These are phyloP conservation scores for Brachypalpus laphriformis DNA, from an alignment of 2,888 invertebrate species.

Conservation along the genomic window DNA sequence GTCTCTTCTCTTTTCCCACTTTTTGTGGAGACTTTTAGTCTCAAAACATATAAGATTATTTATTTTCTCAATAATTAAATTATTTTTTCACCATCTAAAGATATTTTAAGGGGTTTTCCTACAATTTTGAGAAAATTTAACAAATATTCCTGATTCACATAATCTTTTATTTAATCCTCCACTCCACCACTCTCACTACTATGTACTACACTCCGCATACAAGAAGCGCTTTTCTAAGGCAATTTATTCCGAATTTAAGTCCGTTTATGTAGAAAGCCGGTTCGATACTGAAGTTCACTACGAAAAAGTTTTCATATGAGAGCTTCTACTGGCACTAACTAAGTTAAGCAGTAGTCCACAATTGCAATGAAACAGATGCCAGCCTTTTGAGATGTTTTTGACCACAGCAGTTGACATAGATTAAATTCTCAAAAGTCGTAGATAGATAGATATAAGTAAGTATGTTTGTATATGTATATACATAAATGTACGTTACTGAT, in stretches of 20 bases:
- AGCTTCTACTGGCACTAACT: slow-evolving; percentile 42
- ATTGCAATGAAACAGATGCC: neutral
- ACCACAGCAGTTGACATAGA: slow-evolving; percentile 43
- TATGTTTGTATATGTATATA: neutral
- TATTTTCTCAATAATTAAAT: slow-evolving; percentile 13
- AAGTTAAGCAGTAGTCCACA: slow-evolving; percentile 32
- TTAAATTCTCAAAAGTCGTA: slow-evolving; percentile 46
- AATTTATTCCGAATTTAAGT: slow-evolving; percentile 78
- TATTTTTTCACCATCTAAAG: neutral
- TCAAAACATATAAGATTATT: slow-evolving; percentile 12
- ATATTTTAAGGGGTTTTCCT: neutral
- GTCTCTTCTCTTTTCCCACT: slow-evolving; percentile 22
- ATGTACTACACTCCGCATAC: slow-evolving; percentile 43
- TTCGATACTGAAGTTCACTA: slow-evolving; percentile 81
- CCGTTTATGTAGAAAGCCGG: slow-evolving; percentile 82
- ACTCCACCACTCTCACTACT: slow-evolving; percentile 69
- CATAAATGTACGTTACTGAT: neutral
- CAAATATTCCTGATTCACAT: slow-evolving; percentile 23
- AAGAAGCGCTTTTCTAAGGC: slow-evolving; percentile 57
- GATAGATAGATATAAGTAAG: neutral
- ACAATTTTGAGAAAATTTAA: slow-evolving; percentile 14
- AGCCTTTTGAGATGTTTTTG: slow-evolving; percentile 29
- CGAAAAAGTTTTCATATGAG: slow-evolving; percentile 46
- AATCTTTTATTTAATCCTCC: slow-evolving; percentile 51
- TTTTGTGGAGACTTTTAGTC: slow-evolving; percentile 5